Conservation (phyloP, 2,113 vertebrate species). For the Sardina pilchardus region DNA sequence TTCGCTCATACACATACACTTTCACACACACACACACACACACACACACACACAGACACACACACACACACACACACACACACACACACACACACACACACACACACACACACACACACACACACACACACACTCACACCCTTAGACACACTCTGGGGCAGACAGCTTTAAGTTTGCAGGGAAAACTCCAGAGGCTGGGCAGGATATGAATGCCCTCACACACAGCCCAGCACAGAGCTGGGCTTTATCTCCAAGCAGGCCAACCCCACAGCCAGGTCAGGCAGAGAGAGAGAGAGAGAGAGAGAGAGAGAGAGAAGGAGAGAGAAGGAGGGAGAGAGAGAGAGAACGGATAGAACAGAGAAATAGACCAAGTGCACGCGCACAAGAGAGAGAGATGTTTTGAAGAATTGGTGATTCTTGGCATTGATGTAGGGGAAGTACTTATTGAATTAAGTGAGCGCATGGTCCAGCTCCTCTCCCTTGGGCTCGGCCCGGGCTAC, state of each 20-base stretch:
- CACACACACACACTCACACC: neutral
- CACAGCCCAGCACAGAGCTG: conserved; percentile 5
- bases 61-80: neutral
- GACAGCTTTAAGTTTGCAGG: neutral
- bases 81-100: neutral
- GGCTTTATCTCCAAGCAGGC: neutral
- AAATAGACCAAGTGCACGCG: conserved; percentile 7
- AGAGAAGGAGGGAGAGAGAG: neutral
- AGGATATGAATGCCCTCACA: neutral
- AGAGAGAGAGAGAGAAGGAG: conserved; percentile 18
- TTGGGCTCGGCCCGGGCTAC: neutral
- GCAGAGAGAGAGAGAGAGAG: neutral
- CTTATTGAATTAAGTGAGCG: conserved; percentile 29
- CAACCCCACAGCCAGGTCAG: neutral
- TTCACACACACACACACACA: neutral
- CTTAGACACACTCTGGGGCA: neutral
- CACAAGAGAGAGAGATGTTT: neutral
- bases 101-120: neutral
- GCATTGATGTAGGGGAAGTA: conserved; percentile 19
- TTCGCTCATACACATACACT: neutral
- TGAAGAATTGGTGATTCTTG: conserved; percentile 25
- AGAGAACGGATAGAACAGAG: neutral
- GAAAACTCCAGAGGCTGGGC: neutral
- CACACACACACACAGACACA: neutral
- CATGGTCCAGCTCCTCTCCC: conserved; percentile 34